phyloP scores from a whole-genome alignment of 2,797 vertebrate genomes.

The Sebastes nivosus region DNA sequence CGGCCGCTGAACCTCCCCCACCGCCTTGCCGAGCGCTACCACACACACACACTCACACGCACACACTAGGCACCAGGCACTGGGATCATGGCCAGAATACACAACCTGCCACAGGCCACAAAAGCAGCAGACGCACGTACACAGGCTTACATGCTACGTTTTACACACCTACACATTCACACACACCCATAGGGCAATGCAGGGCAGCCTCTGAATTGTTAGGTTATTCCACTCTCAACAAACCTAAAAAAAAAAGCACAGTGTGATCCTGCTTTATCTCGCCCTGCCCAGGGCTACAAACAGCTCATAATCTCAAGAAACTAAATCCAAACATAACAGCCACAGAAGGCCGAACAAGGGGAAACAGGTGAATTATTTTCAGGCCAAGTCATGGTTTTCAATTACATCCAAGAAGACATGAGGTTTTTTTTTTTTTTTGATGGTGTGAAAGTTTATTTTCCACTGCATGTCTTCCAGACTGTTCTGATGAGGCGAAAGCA shows the following conservation, averaged over 20 bases:
- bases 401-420: conserved; percentile 18
- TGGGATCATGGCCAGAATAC: conserved; percentile 29
- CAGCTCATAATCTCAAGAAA: conserved; percentile 45
- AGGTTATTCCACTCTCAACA: conserved; percentile 20
- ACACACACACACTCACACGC: background rate
- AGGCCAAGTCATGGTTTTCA: conserved; percentile 26
- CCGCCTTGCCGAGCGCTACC: background rate
- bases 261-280: conserved; percentile 45
- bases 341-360: conserved; percentile 21
- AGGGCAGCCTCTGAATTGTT: conserved; percentile 21
- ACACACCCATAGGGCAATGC: background rate
- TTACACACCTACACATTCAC: conserved; percentile 6
- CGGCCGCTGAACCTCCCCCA: background rate
- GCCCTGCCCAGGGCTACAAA: conserved; percentile 6
- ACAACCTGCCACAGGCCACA: conserved; percentile 26
- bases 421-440: background rate
- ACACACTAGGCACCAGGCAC: background rate
- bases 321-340: conserved; percentile 39
- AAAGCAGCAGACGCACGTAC: background rate
- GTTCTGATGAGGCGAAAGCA: conserved; percentile 22
- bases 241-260: background rate
- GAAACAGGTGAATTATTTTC: conserved; percentile 39
- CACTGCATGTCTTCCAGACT: conserved; percentile 31
- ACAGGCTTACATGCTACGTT: conserved; percentile 2
- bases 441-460: conserved; percentile 12